Base-by-base conservation (phyloP, 2,888 invertebrate genomes). In the Anodontia alba region DNA sequence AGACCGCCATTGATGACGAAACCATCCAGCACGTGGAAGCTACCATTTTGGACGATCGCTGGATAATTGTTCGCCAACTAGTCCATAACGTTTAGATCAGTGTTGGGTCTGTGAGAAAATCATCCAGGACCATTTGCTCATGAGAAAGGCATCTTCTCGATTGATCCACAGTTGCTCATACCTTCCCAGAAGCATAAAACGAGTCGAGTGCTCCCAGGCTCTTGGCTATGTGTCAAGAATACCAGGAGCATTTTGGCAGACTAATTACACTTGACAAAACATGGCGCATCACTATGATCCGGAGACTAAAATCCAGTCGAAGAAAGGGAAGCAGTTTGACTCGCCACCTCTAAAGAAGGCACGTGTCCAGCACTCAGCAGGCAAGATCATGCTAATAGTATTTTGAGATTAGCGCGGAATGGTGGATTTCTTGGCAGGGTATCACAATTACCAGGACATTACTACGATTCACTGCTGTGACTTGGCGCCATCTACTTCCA, bases 261-360 rank as follows among this genome's bases (percentile, higher is more conserved):
- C 17, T 68, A 8, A 36, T 68, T 15, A 68, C 36, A 36, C 33
- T 7, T 1, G 69, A 42, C 69, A n/a, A 43, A 69, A 69, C 69
- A n/a, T 69, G 38, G n/a, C n/a, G 10, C 43, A 69, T 69, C 43
- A 69, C 69, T 69, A 26, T 5, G 29, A 69, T 26, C 42, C 38
- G n/a, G 69, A 42, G 23, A 43, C 23, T 15, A 69, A 69, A 8
- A 8, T 5, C 23, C 69, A 69, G 69, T 69, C 69, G 10, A 42
- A n/a, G 23, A 17, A 42, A 38, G 2, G 69, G 69, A 69, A 69
- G n/a, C 23, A 38, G n/a, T 42, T 43, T 36, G 69, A 69, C 29
- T 42, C 46, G 17, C 46, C 46, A 46, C 46, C 15, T 20, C 46
- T 20, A 3, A 46, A 12, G 3, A 46, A 46, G n/a, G 20, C 46